phyloP scores from a whole-genome alignment of 2,797 vertebrate species.

The Eremophila alpestris region DNA sequence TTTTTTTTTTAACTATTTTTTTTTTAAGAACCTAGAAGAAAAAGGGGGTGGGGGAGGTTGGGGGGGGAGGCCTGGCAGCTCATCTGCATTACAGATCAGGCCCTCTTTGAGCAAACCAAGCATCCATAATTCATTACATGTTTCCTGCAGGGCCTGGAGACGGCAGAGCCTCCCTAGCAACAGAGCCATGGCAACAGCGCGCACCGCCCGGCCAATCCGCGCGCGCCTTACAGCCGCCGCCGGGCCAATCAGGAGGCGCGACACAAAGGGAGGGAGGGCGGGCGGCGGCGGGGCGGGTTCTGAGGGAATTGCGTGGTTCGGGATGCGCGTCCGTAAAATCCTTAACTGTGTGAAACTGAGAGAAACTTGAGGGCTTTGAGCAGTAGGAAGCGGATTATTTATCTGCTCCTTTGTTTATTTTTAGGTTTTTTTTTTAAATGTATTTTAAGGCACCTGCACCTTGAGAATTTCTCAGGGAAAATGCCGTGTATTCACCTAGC shows the following conservation, averaged over 20 bases:
- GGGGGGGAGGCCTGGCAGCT: conserved; percentile 63
- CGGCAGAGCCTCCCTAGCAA: conserved; percentile 87
- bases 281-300: rapidly evolving
- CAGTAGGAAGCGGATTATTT: background rate
- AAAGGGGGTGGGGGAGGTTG: background rate
- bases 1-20: conserved; percentile 29
- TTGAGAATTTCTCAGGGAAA: background rate
- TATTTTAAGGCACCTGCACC: background rate
- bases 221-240: conserved; percentile 70
- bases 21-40: conserved; percentile 80
- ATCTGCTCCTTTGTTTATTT: background rate
- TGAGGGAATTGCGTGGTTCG: too few relatives aligned
- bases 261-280: background rate
- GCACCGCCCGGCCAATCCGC: conserved; percentile 78
- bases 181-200: conserved; percentile 91
- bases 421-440: too few relatives aligned
- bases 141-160: conserved; percentile 86
- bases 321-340: background rate
- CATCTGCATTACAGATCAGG: conserved; percentile 95
- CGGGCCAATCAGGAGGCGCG: conserved; percentile 75
- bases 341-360: rapidly evolving
- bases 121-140: conserved; percentile 96
- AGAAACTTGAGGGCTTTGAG: rapidly evolving
- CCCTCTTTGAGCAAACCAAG: conserved; percentile 83
- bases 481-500: background rate